These are phyloP conservation scores for Burhinus bistriatus DNA, from an alignment of 2,113 vertebrate genomes.

Conservation along the genomic window DNA sequence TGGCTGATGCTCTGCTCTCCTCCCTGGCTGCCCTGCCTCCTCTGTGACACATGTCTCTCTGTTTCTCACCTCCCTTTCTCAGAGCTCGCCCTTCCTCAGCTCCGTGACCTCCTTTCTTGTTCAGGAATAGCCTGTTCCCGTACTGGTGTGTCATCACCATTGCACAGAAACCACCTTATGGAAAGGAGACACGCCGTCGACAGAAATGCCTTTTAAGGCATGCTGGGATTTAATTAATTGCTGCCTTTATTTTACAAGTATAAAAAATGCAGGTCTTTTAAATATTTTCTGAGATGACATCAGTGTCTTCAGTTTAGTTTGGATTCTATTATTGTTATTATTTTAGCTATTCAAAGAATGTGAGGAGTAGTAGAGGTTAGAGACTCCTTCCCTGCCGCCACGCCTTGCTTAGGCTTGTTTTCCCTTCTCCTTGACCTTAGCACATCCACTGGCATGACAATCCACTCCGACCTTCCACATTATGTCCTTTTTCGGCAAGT, in stretches of 20 bases:
- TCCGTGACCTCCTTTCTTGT: background rate
- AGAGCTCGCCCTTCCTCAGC: background rate
- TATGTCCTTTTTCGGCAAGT: background rate
- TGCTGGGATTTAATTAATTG: slow-evolving; percentile 25
- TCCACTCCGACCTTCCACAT: background rate
- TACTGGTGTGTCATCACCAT: background rate
- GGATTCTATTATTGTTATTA: slow-evolving; percentile 11
- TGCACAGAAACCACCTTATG: background rate
- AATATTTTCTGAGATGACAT: slow-evolving; percentile 39
- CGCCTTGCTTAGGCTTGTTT: background rate
- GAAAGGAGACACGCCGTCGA: background rate
- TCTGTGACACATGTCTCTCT: background rate
- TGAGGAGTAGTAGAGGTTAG: background rate
- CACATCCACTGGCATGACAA: background rate
- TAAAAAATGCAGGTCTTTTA: slow-evolving; percentile 29
- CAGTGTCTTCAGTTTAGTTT: slow-evolving; percentile 32
- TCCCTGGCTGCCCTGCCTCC: background rate
- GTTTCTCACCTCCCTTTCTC: background rate
- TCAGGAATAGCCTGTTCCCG: slow-evolving; percentile 42
- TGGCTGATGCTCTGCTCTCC: background rate
- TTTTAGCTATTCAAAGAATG: slow-evolving; percentile 51
- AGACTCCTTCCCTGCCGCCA: background rate
- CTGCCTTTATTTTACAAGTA: slow-evolving; percentile 8
- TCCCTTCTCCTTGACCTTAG: slow-evolving; percentile 8
- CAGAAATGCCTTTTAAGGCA: slow-evolving; percentile 29